These are phyloP conservation scores for Scolopax bukidnonensis DNA, from an alignment of 2,797 vertebrate genomes.

Conservation along the genomic window DNA sequence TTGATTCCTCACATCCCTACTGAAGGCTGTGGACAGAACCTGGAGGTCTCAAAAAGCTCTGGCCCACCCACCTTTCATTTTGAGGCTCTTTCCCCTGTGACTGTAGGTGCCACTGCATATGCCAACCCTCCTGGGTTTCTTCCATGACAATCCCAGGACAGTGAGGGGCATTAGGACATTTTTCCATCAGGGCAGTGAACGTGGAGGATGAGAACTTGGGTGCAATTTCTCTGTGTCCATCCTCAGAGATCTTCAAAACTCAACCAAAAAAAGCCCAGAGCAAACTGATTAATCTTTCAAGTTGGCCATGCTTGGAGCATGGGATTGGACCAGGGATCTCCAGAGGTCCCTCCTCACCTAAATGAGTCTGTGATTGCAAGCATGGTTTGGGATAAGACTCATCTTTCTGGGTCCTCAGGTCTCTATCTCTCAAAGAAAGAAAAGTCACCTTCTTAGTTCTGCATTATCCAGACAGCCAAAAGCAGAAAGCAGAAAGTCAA, in stretches of 20 bases:
- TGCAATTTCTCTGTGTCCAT: neutral
- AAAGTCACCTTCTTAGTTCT: constrained; percentile 38
- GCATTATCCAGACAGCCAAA: constrained; percentile 27
- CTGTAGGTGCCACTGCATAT: neutral
- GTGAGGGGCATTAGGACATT: neutral
- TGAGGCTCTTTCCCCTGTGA: neutral
- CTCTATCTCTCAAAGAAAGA: neutral
- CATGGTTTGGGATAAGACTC: neutral
- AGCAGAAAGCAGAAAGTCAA: constrained; percentile 10
- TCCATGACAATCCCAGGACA: neutral
- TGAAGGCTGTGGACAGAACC: neutral
- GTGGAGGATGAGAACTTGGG: neutral
- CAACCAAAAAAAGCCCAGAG: neutral
- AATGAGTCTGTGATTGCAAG: neutral
- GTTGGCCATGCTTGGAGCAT: neutral
- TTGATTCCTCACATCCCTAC: neutral
- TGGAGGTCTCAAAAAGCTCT: neutral
- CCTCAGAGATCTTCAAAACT: neutral
- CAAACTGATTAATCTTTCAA: neutral
- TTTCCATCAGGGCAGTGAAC: neutral
- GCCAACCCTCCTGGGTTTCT: neutral
- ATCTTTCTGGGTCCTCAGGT: neutral
- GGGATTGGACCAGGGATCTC: neutral
- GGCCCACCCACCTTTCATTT: neutral
- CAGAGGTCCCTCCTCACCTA: neutral